These are phyloP conservation scores for Thamnophis elegans DNA, from an alignment of 2,797 vertebrate genomes.

Conservation along the genomic window DNA sequence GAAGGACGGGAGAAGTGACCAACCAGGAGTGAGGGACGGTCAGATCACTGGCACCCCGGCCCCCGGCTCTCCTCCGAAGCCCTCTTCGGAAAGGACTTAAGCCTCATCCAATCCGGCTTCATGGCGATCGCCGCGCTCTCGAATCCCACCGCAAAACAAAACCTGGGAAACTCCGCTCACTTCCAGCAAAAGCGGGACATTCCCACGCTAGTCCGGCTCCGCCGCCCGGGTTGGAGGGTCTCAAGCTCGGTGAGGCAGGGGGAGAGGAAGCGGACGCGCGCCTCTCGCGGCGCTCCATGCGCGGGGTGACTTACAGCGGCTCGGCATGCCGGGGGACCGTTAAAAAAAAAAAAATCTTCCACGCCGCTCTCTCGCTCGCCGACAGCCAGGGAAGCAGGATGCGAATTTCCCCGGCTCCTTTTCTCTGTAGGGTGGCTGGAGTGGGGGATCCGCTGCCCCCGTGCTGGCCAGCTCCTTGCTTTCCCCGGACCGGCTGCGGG, in stretches of 20 bases:
- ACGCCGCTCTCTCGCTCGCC: background rate
- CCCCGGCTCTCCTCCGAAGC: background rate
- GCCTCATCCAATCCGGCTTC: background rate
- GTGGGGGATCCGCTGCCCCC: background rate
- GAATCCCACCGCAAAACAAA: background rate
- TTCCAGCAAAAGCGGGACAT: no score
- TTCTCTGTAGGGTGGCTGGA: background rate
- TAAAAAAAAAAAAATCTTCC: no score
- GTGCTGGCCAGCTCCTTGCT: no score
- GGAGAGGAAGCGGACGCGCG: background rate
- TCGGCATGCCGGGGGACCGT: background rate
- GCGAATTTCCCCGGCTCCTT: background rate
- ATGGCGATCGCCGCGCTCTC: background rate
- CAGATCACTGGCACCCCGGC: background rate
- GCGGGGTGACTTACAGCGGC: constrained; percentile 54
- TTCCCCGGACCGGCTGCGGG: background rate
- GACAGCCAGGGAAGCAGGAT: background rate
- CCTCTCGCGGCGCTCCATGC: background rate
- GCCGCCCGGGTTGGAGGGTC: background rate
- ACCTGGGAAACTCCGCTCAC: background rate
- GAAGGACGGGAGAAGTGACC: background rate
- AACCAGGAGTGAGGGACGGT: background rate
- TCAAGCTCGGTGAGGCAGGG: background rate
- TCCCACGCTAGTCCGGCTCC: background rate
- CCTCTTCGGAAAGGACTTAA: background rate